Percentiles rank a stretch among this genome's conserved stretches.
Evolutionary conservation across 2,888 invertebrate genomes (phyloP).

Genomic region (Slavum lentiscoides): DNA sequence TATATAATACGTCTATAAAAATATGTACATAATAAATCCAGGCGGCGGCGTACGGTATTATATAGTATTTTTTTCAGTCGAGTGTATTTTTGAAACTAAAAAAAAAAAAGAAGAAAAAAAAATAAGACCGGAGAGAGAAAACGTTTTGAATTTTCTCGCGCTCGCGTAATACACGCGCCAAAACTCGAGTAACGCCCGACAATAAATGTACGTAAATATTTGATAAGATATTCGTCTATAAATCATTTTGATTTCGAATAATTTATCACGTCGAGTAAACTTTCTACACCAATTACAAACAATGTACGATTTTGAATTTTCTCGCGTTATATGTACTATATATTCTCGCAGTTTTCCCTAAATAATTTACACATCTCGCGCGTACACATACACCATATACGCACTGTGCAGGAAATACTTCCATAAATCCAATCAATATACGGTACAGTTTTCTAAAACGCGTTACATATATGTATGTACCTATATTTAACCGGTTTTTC

Average conservation of each 20-base stretch:
- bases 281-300: slow-evolving; percentile 26
- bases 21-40: too few relatives aligned
- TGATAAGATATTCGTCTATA: background rate
- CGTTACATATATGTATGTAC: too few relatives aligned
- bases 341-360: slow-evolving; percentile 16
- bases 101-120: background rate
- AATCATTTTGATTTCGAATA: slow-evolving; percentile 12
- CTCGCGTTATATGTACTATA: background rate
- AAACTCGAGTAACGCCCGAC: background rate
- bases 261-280: background rate
- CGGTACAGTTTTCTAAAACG: too few relatives aligned
- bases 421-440: too few relatives aligned
- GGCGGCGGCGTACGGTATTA: too few relatives aligned
- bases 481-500: too few relatives aligned
- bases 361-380: background rate
- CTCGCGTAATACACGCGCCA: too few relatives aligned
- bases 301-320: background rate
- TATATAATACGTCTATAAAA: too few relatives aligned
- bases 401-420: background rate
- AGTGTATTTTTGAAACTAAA: too few relatives aligned
- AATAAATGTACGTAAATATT: background rate
- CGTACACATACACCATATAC: background rate
- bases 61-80: too few relatives aligned
- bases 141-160: background rate
- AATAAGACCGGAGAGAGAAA: background rate